These are phyloP conservation scores for Xenopus laevis DNA, from an alignment of 2,113 vertebrate genomes.

Conservation along the genomic window DNA sequence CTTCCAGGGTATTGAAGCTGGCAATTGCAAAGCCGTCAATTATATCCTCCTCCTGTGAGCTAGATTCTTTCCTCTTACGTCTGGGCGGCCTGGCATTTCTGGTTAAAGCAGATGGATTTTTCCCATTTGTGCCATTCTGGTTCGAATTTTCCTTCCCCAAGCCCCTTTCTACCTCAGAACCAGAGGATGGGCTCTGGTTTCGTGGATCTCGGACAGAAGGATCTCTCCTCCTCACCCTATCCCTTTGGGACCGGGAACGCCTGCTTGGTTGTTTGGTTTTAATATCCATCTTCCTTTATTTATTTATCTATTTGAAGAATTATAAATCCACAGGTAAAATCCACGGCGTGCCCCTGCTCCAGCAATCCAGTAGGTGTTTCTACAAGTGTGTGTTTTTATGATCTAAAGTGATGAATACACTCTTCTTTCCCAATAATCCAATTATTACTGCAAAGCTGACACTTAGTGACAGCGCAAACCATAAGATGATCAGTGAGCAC, in stretches of 20 bases:
- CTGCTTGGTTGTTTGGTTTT: conserved; percentile 80
- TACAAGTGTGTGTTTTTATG: conserved; percentile 8
- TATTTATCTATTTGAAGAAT: conserved; percentile 1
- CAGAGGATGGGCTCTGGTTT: conserved; percentile 80
- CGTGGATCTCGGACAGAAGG: conserved; percentile 72
- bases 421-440: conserved; percentile 18
- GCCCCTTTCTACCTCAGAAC: conserved; percentile 80
- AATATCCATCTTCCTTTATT: conserved; percentile 74
- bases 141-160: conserved; percentile 76
- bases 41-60: conserved; percentile 92
- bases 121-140: conserved; percentile 65
- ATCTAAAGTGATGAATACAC: conserved; percentile 48
- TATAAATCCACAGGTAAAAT: conserved; percentile 46
- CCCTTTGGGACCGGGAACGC: conserved; percentile 82
- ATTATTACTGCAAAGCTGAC: neutral
- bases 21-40: conserved; percentile 93
- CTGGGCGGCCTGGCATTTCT: conserved; percentile 67
- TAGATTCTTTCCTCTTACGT: conserved; percentile 84
- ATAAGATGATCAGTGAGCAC: conserved; percentile 16
- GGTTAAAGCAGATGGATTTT: conserved; percentile 63
- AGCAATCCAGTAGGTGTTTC: conserved; percentile 53
- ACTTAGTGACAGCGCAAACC: neutral
- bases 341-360: conserved; percentile 69
- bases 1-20: conserved; percentile 89
- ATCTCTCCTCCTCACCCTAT: conserved; percentile 81